phyloP scores from a whole-genome alignment of 2,113 vertebrate genomes.

The Nesospiza acunhae region DNA sequence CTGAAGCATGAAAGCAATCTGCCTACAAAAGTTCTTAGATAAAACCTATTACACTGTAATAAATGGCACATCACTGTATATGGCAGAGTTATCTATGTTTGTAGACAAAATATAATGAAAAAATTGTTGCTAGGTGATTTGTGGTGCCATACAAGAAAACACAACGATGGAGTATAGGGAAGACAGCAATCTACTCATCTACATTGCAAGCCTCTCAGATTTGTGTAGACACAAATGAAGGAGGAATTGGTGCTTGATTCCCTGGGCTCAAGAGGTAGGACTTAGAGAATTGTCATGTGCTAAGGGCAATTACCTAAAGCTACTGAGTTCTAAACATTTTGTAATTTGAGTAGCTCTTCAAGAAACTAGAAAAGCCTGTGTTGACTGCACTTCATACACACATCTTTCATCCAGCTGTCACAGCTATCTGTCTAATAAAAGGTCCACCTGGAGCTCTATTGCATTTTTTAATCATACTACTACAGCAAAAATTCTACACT shows the following conservation, averaged over 20 bases:
- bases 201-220: neutral
- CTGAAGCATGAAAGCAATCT: neutral
- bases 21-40: neutral
- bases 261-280: neutral
- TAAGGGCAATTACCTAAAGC: neutral
- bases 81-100: neutral
- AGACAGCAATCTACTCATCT: neutral
- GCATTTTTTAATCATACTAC: neutral
- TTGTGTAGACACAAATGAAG: neutral
- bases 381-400: neutral
- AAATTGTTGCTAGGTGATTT: neutral
- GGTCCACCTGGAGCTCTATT: neutral
- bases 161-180: neutral
- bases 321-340: neutral
- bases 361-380: neutral
- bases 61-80: neutral
- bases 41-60: neutral
- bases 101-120: neutral
- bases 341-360: neutral
- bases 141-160: neutral
- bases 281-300: neutral
- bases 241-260: neutral
- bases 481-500: neutral
- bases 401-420: neutral
- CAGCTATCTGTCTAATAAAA: neutral